Evolutionary conservation across 2,888 invertebrate species (phyloP).

Genomic region (Exephanes ischioxanthus): DNA sequence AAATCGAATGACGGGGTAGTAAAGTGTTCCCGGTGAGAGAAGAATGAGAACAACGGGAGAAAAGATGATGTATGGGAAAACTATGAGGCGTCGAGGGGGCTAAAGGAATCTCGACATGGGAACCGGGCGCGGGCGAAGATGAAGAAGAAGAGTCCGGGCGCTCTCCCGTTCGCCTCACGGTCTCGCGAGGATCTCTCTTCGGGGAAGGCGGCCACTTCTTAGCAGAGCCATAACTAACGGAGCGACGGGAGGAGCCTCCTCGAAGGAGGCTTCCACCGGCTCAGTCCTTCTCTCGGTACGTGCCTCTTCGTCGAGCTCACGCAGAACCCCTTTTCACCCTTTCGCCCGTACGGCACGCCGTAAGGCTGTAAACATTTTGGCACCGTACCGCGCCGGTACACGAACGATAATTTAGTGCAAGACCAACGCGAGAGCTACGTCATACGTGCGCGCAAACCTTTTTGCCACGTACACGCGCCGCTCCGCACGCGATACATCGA

Average conservation of each 20-base stretch:
- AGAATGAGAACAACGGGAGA: constrained; percentile 53
- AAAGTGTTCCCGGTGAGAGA: constrained; percentile 26
- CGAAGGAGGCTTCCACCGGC: constrained; percentile 58
- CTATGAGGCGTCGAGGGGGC: constrained; percentile 62
- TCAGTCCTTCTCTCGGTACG: constrained; percentile 55
- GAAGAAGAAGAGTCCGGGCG: constrained; percentile 44
- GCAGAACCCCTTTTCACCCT: constrained; percentile 28
- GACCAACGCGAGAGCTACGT: constrained; percentile 61
- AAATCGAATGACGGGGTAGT: constrained; percentile 53
- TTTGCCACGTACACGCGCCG: constrained; percentile 69
- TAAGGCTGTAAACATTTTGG: constrained; percentile 81
- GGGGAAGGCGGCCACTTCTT: constrained; percentile 74
- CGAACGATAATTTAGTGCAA: constrained; percentile 79
- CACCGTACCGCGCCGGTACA: constrained; percentile 73
- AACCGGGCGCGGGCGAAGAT: constrained; percentile 42
- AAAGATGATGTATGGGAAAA: constrained; percentile 66
- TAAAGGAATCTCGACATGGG: constrained; percentile 62
- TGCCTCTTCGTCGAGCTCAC: constrained; percentile 61
- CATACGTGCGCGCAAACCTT: constrained; percentile 63
- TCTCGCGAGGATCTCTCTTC: constrained; percentile 58
- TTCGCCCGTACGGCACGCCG: constrained; percentile 16
- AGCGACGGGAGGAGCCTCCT: constrained; percentile 64
- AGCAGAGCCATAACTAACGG: constrained; percentile 77
- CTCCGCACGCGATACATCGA: constrained; percentile 64
- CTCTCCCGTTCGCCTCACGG: constrained; percentile 30